These are phyloP conservation scores for Pedionomus torquatus DNA, from an alignment of 2,113 vertebrate genomes.

Conservation along the genomic window DNA sequence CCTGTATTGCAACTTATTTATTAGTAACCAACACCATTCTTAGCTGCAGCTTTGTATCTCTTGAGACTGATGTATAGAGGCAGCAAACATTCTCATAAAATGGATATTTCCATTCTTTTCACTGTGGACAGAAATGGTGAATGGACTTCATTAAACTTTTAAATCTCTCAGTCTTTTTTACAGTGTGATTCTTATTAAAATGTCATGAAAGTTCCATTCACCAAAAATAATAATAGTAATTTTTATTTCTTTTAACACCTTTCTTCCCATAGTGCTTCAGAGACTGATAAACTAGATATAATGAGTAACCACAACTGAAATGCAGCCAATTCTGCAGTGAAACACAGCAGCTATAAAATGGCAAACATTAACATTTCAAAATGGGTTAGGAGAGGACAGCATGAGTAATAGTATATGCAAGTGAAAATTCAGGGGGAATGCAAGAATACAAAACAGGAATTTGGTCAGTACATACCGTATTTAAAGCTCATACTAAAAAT, in stretches of 20 bases:
- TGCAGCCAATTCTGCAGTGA: neutral
- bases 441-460: neutral
- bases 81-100: conserved; percentile 7
- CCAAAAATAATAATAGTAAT: neutral
- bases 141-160: neutral
- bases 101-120: conserved; percentile 1
- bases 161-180: neutral
- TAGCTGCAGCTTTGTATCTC: neutral
- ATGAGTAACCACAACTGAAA: neutral
- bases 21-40: neutral
- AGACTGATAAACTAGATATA: neutral
- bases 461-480: neutral
- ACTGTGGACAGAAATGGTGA: neutral
- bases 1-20: neutral
- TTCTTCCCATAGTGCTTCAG: neutral
- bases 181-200: neutral
- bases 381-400: neutral
- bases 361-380: conserved; percentile 4
- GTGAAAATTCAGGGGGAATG: neutral
- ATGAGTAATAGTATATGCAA: neutral
- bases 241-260: conserved; percentile 30
- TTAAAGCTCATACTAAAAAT: neutral
- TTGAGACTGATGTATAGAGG: neutral
- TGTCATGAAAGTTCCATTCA: neutral
- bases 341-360: conserved; percentile 4